These are phyloP conservation scores for Periophthalmus modestus DNA, from an alignment of 2,113 vertebrate species.

Conservation along the genomic window DNA sequence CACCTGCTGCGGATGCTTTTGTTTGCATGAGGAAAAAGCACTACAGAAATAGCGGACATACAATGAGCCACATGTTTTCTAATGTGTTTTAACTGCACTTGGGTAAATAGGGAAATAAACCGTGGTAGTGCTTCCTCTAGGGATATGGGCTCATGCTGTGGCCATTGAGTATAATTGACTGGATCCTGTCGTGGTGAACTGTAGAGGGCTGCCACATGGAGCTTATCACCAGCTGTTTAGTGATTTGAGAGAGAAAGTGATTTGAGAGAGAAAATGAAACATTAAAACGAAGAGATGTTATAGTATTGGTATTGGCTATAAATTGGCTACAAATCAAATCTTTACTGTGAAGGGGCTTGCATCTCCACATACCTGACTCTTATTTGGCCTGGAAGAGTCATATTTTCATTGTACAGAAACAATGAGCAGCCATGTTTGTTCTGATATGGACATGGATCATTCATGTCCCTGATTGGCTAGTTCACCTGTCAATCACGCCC, in stretches of 20 bases:
- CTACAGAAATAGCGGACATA: background rate
- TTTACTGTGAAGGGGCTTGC: too few species aligned
- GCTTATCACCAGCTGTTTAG: constrained; percentile 4
- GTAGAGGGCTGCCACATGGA: background rate
- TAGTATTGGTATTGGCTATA: too few species aligned
- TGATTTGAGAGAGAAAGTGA: background rate
- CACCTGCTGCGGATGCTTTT: constrained; percentile 18
- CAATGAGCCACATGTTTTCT: constrained; percentile 2
- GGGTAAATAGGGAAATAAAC: constrained; percentile 8
- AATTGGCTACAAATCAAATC: too few species aligned
- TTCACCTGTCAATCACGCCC: too few species aligned
- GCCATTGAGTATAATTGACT: constrained; percentile 7
- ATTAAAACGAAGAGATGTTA: background rate
- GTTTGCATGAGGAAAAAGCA: background rate
- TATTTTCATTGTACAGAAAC: too few species aligned
- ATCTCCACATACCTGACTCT: too few species aligned
- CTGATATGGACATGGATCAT: too few species aligned
- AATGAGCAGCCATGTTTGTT: too few species aligned
- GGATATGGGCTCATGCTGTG: background rate
- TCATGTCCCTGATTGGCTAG: too few species aligned
- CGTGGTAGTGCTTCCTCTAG: background rate
- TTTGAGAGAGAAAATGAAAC: background rate
- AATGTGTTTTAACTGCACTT: background rate
- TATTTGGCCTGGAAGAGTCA: too few species aligned
- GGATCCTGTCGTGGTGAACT: constrained; percentile 12